Evolutionary conservation across 1,140 invertebrate species (phyloP).

Genomic region (Chlorops oryzae): DNA sequence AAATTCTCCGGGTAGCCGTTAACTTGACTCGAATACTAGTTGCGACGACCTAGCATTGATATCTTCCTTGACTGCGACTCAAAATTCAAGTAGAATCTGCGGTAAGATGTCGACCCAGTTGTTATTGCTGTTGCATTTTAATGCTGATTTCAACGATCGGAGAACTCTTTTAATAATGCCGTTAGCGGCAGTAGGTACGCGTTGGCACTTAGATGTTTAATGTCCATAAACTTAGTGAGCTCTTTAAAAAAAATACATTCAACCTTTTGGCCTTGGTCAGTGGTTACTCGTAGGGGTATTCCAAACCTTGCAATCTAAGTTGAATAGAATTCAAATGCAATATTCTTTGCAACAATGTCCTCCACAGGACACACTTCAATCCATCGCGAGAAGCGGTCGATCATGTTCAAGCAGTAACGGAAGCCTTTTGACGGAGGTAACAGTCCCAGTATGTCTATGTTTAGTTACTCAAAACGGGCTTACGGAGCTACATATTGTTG

Average conservation of each 20-base stretch:
- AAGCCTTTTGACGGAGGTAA: constrained; percentile 8
- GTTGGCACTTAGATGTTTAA: constrained; percentile 31
- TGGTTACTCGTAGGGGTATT: constrained; percentile 25
- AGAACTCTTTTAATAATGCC: constrained; percentile 48
- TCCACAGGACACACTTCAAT: constrained; percentile 25
- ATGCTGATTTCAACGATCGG: constrained; percentile 14
- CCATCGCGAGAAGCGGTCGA: constrained; percentile 36
- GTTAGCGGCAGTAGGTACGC: constrained; percentile 43
- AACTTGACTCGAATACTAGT: constrained; percentile 10
- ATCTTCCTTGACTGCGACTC: constrained; percentile 38
- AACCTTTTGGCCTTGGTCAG: constrained; percentile 37
- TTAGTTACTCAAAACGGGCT: not conserved
- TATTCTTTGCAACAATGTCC: constrained; percentile 35
- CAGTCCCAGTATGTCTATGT: too few species aligned
- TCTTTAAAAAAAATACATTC: constrained; percentile 24
- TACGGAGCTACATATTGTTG: not conserved
- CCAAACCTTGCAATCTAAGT: constrained; percentile 45
- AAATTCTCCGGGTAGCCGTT: constrained; percentile 29
- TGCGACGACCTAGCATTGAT: constrained; percentile 30
- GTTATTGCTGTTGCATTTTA: constrained; percentile 22
- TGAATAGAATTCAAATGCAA: constrained; percentile 33
- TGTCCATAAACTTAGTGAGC: constrained; percentile 20
- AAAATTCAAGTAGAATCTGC: constrained; percentile 44
- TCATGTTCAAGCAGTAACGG: constrained; percentile 22
- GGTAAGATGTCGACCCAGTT: constrained; percentile 42